phyloP scores from a whole-genome alignment of 2,888 invertebrate genomes.

The Andrena fulva region DNA sequence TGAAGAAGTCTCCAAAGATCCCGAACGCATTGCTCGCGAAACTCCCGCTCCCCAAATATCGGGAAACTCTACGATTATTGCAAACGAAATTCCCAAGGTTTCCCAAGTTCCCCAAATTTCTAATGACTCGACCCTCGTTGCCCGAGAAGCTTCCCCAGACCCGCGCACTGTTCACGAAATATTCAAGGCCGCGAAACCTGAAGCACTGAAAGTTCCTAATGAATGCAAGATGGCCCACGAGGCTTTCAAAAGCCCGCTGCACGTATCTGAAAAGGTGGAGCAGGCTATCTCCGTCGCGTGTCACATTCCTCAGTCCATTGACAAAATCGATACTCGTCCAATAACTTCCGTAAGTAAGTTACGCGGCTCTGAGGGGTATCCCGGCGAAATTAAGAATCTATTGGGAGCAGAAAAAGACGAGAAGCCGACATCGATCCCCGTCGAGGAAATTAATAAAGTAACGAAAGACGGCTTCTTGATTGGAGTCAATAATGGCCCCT shows the following conservation, averaged over 20 bases:
- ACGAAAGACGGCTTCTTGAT: not conserved
- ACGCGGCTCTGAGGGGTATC: not conserved
- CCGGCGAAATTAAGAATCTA: not conserved
- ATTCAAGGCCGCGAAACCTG: not conserved
- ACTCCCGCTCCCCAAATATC: not conserved
- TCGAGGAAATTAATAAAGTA: not conserved
- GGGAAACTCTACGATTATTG: not conserved
- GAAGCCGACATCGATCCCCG: not conserved
- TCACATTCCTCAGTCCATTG: slow-evolving; percentile 44
- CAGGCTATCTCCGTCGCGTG: slow-evolving; percentile 65
- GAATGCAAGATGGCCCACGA: slow-evolving; percentile 28
- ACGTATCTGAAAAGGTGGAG: slow-evolving; percentile 67
- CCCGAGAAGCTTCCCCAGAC: not conserved
- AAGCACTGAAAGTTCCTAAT: not conserved
- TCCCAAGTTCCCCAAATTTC: not conserved
- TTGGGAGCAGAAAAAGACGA: not conserved
- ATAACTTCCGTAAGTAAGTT: slow-evolving; percentile 25
- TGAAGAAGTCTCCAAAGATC: slow-evolving; percentile 4
- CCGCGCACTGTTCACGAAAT: not conserved
- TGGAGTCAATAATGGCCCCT: not conserved
- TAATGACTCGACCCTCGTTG: not conserved
- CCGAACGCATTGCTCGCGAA: not conserved
- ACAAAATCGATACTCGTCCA: slow-evolving; percentile 53
- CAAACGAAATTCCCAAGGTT: not conserved
- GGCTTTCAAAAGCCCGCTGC: slow-evolving; percentile 37